Conservation (phyloP, 2,113 vertebrate genomes). For the Trichechus manatus region DNA sequence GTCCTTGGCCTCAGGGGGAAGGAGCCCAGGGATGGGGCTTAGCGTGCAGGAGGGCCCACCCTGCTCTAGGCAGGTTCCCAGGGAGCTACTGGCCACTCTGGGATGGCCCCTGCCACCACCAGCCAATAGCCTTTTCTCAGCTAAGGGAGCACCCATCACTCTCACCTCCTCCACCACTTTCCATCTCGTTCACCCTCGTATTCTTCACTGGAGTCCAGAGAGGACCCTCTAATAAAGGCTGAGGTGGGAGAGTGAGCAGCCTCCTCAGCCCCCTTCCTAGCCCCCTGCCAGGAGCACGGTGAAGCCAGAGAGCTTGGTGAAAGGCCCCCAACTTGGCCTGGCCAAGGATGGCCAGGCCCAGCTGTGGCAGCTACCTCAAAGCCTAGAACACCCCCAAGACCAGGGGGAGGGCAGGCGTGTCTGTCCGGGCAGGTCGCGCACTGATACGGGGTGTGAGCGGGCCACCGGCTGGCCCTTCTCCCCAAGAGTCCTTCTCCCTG, state of each 20-base stretch:
- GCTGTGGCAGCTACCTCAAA: background rate
- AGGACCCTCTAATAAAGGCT: background rate
- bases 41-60: background rate
- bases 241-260: background rate
- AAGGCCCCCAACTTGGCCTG: background rate
- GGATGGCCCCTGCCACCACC: background rate
- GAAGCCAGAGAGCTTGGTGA: background rate
- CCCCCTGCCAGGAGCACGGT: background rate
- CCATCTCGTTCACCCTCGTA: background rate
- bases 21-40: background rate
- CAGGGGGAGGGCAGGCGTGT: background rate
- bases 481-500: background rate
- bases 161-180: background rate
- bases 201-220: background rate
- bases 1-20: no score
- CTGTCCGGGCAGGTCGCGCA: background rate
- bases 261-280: background rate
- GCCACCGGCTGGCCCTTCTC: background rate
- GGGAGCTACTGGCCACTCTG: background rate
- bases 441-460: background rate
- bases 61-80: background rate
- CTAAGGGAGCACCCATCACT: background rate
- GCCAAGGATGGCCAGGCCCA: background rate
- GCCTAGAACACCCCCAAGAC: background rate
- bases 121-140: background rate